A percentile compares a stretch with the other conserved stretches of the same genome.
Evolutionary conservation across 2,888 invertebrate genomes (phyloP).

Genomic region (Netelia fuscicornis): DNA sequence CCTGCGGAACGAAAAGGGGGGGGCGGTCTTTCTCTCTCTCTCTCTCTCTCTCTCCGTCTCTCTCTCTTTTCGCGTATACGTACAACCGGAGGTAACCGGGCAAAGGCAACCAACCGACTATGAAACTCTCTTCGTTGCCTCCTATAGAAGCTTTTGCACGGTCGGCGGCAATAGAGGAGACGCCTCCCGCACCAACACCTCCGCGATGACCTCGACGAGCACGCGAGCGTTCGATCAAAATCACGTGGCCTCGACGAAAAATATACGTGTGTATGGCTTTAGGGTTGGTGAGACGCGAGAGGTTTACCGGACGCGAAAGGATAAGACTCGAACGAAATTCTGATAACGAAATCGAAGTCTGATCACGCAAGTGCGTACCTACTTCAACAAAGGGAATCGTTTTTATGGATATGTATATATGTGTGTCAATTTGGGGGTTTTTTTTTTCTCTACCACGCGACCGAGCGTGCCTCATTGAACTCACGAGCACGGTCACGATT

Average conservation of each 20-base stretch:
- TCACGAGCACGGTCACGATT: constrained; percentile 29
- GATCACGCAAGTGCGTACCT: constrained; percentile 78
- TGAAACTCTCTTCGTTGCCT: constrained; percentile 45
- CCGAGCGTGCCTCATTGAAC: constrained; percentile 36
- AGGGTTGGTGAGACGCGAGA: constrained; percentile 13
- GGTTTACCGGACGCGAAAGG: constrained; percentile 29
- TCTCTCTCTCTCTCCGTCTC: constrained; percentile 44
- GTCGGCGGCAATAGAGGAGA: background rate
- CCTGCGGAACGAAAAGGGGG: constrained; percentile 24
- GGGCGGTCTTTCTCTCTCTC: constrained; percentile 9
- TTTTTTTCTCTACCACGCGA: constrained; percentile 15
- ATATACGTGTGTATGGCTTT: constrained; percentile 15
- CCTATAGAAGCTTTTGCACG: constrained; percentile 21
- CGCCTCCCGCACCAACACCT: constrained; percentile 44
- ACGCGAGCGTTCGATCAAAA: constrained; percentile 77
- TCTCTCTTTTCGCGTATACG: constrained; percentile 47
- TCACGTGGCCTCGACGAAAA: constrained; percentile 53
- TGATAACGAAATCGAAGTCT: constrained; percentile 71
- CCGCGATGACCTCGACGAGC: constrained; percentile 70
- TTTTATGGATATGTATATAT: background rate
- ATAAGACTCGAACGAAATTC: constrained; percentile 73
- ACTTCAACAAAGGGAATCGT: constrained; percentile 55
- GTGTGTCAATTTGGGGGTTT: background rate
- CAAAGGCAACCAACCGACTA: constrained; percentile 52
- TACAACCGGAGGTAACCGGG: constrained; percentile 37